These are phyloP conservation scores for Pygoscelis antarcticus DNA, from an alignment of 2,113 vertebrate species.

Conservation along the genomic window DNA sequence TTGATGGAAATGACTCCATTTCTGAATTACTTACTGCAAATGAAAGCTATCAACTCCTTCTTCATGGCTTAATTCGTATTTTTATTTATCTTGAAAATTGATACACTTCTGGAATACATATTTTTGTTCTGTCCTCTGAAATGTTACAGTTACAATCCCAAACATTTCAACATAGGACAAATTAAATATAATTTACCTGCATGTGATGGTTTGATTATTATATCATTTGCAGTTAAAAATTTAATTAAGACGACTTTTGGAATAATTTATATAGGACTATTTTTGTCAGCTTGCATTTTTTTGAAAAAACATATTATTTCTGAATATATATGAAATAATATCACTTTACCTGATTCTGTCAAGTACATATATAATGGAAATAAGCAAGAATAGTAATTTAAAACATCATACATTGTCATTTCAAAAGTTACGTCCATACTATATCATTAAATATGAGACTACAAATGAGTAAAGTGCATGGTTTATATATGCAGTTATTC, in stretches of 20 bases:
- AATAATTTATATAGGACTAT: constrained; percentile 48
- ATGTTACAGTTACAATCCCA: not conserved
- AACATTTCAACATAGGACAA: not conserved
- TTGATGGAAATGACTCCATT: not conserved
- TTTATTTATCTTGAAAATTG: not conserved
- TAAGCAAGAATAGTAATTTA: constrained; percentile 39
- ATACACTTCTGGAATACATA: not conserved
- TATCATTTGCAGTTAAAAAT: constrained; percentile 46
- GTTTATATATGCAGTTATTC: constrained; percentile 59
- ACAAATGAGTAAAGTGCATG: constrained; percentile 51
- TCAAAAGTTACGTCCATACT: constrained; percentile 17
- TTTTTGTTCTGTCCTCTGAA: constrained; percentile 5
- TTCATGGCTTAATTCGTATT: not conserved
- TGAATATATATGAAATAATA: constrained; percentile 52
- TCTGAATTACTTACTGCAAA: not conserved
- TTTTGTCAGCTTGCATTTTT: constrained; percentile 36
- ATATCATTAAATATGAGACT: constrained; percentile 46
- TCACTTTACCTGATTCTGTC: constrained; percentile 26
- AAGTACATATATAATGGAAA: constrained; percentile 60
- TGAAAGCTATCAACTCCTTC: not conserved
- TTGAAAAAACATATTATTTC: constrained; percentile 26
- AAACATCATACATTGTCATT: constrained; percentile 42
- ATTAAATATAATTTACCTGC: constrained; percentile 50
- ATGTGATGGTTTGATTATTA: constrained; percentile 32
- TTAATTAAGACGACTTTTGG: constrained; percentile 40